Conservation (phyloP, 2,797 vertebrate genomes). For the Bucorvus abyssinicus region DNA sequence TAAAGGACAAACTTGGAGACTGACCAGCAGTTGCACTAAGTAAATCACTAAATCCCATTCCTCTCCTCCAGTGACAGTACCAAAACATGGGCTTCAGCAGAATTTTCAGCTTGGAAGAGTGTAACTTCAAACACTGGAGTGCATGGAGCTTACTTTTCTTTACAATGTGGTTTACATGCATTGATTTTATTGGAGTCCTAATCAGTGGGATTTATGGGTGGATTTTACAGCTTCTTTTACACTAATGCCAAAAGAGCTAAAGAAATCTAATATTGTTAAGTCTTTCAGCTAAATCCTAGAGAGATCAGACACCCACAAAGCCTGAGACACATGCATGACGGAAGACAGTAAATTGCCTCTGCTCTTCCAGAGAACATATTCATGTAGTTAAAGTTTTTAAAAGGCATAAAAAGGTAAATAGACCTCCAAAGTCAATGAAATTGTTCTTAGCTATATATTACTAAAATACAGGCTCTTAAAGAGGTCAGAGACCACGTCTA, state of each 20-base stretch:
- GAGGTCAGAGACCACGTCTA: background rate
- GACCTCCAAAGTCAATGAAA: background rate
- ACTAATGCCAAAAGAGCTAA: background rate
- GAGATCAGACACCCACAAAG: background rate
- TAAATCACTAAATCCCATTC: background rate
- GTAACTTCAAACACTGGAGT: background rate
- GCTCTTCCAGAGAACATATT: background rate
- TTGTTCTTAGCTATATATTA: background rate
- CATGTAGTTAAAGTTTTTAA: background rate
- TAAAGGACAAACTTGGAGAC: background rate
- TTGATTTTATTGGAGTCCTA: background rate
- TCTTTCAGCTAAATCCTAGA: background rate
- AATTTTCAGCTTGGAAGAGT: background rate
- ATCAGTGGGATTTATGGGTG: background rate
- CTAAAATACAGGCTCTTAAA: background rate
- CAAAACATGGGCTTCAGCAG: background rate
- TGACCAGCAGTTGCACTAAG: background rate
- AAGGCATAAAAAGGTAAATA: background rate
- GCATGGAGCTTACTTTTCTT: background rate
- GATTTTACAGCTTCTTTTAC: background rate
- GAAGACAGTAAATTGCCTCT: background rate
- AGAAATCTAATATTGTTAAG: background rate
- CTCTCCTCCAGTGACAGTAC: background rate
- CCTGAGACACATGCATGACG: background rate
- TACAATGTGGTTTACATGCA: background rate